Base-by-base conservation (phyloP, 2,797 vertebrate species). In the Myotis pilosus region DNA sequence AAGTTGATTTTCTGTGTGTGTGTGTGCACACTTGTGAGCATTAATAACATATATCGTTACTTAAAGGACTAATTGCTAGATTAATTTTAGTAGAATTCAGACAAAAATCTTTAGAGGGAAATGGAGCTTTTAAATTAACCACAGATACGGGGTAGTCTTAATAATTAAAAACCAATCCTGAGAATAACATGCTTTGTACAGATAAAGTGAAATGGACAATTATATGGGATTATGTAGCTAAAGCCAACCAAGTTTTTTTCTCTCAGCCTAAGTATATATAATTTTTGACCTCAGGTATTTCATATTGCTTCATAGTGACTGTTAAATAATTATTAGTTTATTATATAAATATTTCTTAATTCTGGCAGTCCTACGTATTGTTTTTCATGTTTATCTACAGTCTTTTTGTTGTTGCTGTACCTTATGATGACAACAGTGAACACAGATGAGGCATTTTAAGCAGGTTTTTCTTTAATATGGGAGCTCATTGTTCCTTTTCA, bases 51-150 rank as follows among this genome's bases (percentile, higher is more conserved):
- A 68, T 38, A 30, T 17, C 53, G 25, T 68, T 60, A 86, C 19
- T 89, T 96, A 69, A 87, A 68, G 55, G 66, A 55, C 44, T 51
- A 72, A 47, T 44, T 89, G 47, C 72, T 33, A 92, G 60, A 76
- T 71, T 92, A 81, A 51, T 53, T 79, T 93, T 36, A 36, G 49
- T 83, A 87, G 55, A 88, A 89, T 82, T 78, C 49, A 92, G 66
- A 93, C 68, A 87, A 86, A 57, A 94, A 28, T 87, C 10, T 76
- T 20, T 28, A 85, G 23, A 62, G 57, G 60, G 75, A 87, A 92
- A 51, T 95, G 68, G 44, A 55, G 23, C 62, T 71, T 88, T 87
- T 81, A 72, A 69, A 49, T 94, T 85, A 62, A 78, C n/a, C 83
- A 41, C 9, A 8, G 15, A 33, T 91, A 17, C 74, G 51, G 72